These are phyloP conservation scores for Heliconius charithonia DNA, from an alignment of 2,888 invertebrate genomes.

Conservation along the genomic window DNA sequence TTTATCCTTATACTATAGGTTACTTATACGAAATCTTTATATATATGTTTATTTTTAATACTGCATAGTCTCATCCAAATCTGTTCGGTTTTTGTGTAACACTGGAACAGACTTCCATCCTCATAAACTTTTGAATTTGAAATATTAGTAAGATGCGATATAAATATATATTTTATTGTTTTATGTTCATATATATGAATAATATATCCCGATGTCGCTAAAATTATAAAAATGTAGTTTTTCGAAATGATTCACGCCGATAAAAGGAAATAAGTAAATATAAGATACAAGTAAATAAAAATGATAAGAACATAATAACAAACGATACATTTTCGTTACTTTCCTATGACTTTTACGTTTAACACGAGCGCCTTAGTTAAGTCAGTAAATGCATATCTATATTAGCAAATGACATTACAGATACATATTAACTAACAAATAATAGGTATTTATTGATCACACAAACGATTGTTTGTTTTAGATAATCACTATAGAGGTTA, in stretches of 20 bases:
- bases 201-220: no score
- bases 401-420: not conserved
- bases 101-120: no score
- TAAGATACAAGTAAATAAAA: not conserved
- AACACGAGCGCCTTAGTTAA: not conserved
- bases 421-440: conserved; percentile 10
- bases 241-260: not conserved
- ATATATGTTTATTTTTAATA: no score
- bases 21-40: no score
- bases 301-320: not conserved
- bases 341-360: not conserved
- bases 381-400: no score
- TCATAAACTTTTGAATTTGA: no score
- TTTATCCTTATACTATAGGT: no score
- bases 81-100: no score
- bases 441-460: conserved; percentile 36
- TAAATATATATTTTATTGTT: no score
- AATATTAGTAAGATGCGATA: no score
- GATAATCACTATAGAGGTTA: conserved; percentile 47
- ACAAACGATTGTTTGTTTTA: conserved; percentile 42
- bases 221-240: not conserved
- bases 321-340: not conserved
- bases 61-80: no score
- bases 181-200: no score
- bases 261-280: not conserved